Percentiles rank a stretch among this genome's conserved stretches.
Evolutionary conservation across 2,888 invertebrate genomes (phyloP).

Genomic region (Mylabris sibirica): DNA sequence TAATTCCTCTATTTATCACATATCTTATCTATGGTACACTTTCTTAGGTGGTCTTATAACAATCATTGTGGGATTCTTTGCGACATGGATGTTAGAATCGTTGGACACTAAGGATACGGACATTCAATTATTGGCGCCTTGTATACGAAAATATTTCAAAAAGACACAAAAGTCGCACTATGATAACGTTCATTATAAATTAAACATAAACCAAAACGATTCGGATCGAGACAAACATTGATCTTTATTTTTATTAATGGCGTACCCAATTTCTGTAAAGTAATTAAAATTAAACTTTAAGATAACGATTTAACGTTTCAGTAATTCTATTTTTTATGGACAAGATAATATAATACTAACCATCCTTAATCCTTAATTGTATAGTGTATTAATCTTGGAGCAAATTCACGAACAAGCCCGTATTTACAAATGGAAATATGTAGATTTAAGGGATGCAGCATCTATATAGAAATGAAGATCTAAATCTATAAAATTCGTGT

Average conservation of each 20-base stretch:
- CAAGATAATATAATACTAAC: too few relatives aligned
- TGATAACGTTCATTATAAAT: constrained; percentile 63
- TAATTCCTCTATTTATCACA: constrained; percentile 69
- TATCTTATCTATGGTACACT: constrained; percentile 78
- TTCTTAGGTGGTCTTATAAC: constrained; percentile 69
- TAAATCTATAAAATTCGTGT: too few relatives aligned
- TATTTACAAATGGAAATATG: too few relatives aligned
- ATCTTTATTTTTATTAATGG: constrained; percentile 50
- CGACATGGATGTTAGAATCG: constrained; percentile 65
- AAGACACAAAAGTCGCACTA: neutral
- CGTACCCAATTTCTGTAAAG: too few relatives aligned
- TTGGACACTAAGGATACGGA: constrained; percentile 66
- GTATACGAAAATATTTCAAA: neutral
- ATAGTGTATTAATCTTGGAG: too few relatives aligned
- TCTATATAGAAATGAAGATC: too few relatives aligned
- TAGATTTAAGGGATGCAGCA: too few relatives aligned
- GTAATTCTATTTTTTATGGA: too few relatives aligned
- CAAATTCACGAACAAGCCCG: too few relatives aligned
- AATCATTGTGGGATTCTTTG: constrained; percentile 65
- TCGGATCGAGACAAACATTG: constrained; percentile 54
- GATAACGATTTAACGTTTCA: too few relatives aligned
- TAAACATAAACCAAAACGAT: constrained; percentile 59
- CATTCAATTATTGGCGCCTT: constrained; percentile 63
- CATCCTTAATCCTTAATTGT: too few relatives aligned
- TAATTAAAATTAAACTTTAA: too few relatives aligned